Evolutionary conservation across 2,113 vertebrate genomes (phyloP).

Genomic region (Hirundichthys speculiger): DNA sequence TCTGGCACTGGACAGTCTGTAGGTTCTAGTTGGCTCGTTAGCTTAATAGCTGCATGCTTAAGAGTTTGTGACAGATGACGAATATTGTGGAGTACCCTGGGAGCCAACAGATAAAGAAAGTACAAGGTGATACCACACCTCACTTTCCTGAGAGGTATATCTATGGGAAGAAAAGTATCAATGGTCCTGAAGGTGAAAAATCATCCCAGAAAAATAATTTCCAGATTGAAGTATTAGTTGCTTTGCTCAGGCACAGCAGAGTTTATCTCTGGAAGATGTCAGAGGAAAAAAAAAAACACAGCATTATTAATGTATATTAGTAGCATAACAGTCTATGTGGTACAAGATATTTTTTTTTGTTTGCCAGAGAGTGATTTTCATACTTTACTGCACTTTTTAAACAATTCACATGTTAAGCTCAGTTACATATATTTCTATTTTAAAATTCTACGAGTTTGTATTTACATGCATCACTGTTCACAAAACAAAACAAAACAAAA

Average conservation of each 20-base stretch:
- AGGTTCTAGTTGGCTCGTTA: constrained; percentile 31
- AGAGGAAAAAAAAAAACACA: not conserved
- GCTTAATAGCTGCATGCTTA: constrained; percentile 58
- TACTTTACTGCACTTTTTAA: too few relatives aligned
- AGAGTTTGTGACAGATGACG: constrained; percentile 20
- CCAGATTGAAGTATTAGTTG: constrained; percentile 7
- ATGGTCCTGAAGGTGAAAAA: constrained; percentile 33
- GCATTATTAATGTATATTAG: not conserved
- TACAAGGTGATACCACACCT: constrained; percentile 3
- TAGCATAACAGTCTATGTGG: not conserved
- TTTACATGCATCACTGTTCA: too few relatives aligned
- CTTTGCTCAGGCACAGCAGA: constrained; percentile 9
- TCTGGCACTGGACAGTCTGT: constrained; percentile 10
- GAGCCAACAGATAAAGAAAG: constrained; percentile 17
- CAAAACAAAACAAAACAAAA: too few relatives aligned
- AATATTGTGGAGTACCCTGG: constrained; percentile 28
- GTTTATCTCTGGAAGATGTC: constrained; percentile 29
- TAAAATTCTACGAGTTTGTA: too few relatives aligned
- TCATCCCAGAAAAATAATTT: constrained; percentile 35
- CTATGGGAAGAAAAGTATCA: constrained; percentile 16
- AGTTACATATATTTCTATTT: too few relatives aligned
- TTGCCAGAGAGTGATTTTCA: too few relatives aligned
- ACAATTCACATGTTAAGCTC: too few relatives aligned
- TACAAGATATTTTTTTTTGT: too few relatives aligned
- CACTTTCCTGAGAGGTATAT: constrained; percentile 19